These are phyloP conservation scores for Melanerpes aurifrons DNA, from an alignment of 2,113 vertebrate genomes.

Conservation along the genomic window DNA sequence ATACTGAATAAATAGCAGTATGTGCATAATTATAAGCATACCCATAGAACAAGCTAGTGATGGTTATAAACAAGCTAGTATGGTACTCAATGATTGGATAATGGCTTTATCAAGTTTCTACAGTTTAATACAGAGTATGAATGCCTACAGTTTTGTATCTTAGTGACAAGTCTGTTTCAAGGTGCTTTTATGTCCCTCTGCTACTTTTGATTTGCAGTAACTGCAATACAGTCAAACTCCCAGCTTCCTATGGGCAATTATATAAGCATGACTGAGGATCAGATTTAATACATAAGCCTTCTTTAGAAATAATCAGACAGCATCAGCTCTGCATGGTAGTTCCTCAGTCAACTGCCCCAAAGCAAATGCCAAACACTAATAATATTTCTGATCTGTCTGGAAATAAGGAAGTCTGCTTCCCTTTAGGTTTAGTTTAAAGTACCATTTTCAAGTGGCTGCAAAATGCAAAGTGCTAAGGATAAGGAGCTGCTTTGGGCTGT, in stretches of 20 bases:
- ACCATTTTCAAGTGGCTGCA: background rate
- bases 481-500: background rate
- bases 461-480: background rate
- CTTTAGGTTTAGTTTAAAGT: background rate
- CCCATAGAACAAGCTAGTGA: background rate
- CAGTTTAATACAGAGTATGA: background rate
- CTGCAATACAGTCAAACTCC: background rate
- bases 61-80: background rate
- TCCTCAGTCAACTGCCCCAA: background rate
- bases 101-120: background rate
- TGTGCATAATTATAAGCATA: background rate
- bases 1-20: background rate
- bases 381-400: background rate
- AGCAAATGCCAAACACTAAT: background rate
- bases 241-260: background rate
- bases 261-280: background rate
- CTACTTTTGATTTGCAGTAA: background rate
- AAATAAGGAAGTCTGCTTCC: background rate
- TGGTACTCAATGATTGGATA: background rate
- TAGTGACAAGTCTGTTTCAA: background rate
- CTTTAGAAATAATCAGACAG: background rate
- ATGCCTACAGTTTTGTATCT: background rate
- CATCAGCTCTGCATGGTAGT: background rate
- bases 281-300: background rate
- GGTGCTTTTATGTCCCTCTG: background rate